phyloP scores from a whole-genome alignment of 2,888 invertebrate genomes.

The Craniophora ligustri region DNA sequence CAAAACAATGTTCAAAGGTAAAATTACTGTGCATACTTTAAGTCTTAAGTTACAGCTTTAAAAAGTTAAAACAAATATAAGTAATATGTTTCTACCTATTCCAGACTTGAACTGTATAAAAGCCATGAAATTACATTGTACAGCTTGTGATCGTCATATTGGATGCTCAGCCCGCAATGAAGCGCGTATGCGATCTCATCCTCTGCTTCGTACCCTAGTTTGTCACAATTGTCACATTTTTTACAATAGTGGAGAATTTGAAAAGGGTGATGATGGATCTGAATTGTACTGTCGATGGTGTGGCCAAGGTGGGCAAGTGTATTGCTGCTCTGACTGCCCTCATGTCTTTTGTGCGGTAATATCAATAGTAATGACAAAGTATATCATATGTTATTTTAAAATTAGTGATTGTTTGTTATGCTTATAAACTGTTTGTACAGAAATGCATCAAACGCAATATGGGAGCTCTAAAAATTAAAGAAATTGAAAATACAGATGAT shows the following conservation, averaged over 20 bases:
- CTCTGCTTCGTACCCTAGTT: constrained; percentile 91
- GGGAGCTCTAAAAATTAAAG: constrained; percentile 90
- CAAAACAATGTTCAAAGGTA: constrained; percentile 83
- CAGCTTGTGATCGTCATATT: constrained; percentile 92
- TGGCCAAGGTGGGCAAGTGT: constrained; percentile 93
- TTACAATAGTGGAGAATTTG: constrained; percentile 94
- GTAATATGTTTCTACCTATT: constrained; percentile 53
- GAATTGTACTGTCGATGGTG: constrained; percentile 95
- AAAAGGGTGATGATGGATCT: constrained; percentile 94
- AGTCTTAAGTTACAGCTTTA: background rate
- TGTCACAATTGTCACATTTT: constrained; percentile 93
- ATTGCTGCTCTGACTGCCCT: constrained; percentile 93
- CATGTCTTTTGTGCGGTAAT: constrained; percentile 92
- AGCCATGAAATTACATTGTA: constrained; percentile 91
- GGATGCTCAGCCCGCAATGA: constrained; percentile 91
- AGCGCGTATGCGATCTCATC: constrained; percentile 91
- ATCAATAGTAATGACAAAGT: too few species aligned
- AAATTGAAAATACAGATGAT: constrained; percentile 93
- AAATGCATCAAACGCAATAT: constrained; percentile 93
- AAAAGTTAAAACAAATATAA: background rate
- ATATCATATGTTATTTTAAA: too few species aligned
- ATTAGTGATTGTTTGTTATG: too few species aligned
- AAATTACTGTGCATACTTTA: background rate
- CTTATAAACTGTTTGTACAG: constrained; percentile 73
- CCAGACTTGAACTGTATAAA: constrained; percentile 89